Evolutionary conservation across 1,140 invertebrate species (phyloP), one percentile per base, ranked within the genome.

Genomic region (Achroia grisella): DNA sequence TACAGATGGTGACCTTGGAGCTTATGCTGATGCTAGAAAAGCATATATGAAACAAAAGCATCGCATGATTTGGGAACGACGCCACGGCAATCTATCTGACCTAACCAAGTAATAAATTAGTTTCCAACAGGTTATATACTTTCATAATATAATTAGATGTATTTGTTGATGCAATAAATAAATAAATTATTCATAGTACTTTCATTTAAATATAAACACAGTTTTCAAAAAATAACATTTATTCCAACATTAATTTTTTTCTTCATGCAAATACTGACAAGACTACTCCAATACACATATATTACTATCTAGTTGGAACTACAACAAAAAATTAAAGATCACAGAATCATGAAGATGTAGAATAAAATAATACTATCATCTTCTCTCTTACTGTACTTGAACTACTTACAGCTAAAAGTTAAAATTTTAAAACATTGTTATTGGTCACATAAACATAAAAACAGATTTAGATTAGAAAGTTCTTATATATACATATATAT

Each of bases 11-110:
- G 97, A 99, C 83, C 77, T 99, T 39, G 95, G 96, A 35, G 87
- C 81, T 2, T 89, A 89, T 64, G 88, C 87, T 36, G 89, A 92
- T 76, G 94, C 93, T n/a, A 87, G 88, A 56, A 88, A 90, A 48
- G 93, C 92, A 3, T 98, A 93, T 59, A 98, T 98, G 95, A 99
- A 99, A 81, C 98, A 99, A 80, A 99, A 99, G 78, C 98, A 99
- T 88, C 93, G 98, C 45, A 89, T 99, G 90, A 89, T 99, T 54
- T 99, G 97, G 96, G 97, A 99, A 86, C 91, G 97, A 70, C 91
- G 97, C 49, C 92, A 99, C 77, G 96, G 95, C 13, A 89, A 90
- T 12, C 90, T 84, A 13, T 84, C 80, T 17, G 58, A 82, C 4
- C 68, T 71, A 9, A 84, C 80, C 6, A 66, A 71, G 56, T 9